Percentiles rank a stretch among this genome's conserved stretches.
Evolutionary conservation across 2,113 vertebrate species (phyloP).

Genomic region (Megaleporinus macrocephalus): DNA sequence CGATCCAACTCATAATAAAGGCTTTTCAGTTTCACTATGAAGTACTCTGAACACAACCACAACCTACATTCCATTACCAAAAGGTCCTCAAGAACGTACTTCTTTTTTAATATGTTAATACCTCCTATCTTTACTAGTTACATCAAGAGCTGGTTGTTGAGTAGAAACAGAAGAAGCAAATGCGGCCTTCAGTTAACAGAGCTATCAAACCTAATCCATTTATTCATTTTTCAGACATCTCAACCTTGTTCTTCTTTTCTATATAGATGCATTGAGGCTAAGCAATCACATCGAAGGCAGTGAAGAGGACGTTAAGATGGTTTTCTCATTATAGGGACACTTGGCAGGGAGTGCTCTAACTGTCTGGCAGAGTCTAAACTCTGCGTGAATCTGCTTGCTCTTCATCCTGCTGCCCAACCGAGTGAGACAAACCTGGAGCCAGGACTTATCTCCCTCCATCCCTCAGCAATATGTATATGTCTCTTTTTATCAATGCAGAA

Average conservation of each 20-base stretch:
- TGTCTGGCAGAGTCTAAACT: constrained; percentile 20
- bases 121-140: too few species aligned
- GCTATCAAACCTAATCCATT: not conserved
- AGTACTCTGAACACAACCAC: too few species aligned
- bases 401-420: constrained; percentile 6
- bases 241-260: not conserved
- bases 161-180: not conserved
- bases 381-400: not conserved
- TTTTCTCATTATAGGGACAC: constrained; percentile 47
- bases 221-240: not conserved
- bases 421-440: constrained; percentile 30
- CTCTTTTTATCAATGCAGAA: constrained; percentile 16
- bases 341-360: constrained; percentile 22
- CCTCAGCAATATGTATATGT: constrained; percentile 11
- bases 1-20: too few species aligned
- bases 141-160: too few species aligned
- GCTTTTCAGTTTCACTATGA: too few species aligned
- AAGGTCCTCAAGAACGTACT: too few species aligned
- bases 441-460: constrained; percentile 20
- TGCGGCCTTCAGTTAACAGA: not conserved
- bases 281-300: not conserved
- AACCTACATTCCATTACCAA: too few species aligned
- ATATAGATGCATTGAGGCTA: not conserved
- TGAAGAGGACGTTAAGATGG: constrained; percentile 26
- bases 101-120: too few species aligned